Percentiles rank a stretch among this genome's conserved stretches.
Evolutionary conservation across 2,888 invertebrate genomes (phyloP).

Genomic region (Pardosa pseudoannulata): DNA sequence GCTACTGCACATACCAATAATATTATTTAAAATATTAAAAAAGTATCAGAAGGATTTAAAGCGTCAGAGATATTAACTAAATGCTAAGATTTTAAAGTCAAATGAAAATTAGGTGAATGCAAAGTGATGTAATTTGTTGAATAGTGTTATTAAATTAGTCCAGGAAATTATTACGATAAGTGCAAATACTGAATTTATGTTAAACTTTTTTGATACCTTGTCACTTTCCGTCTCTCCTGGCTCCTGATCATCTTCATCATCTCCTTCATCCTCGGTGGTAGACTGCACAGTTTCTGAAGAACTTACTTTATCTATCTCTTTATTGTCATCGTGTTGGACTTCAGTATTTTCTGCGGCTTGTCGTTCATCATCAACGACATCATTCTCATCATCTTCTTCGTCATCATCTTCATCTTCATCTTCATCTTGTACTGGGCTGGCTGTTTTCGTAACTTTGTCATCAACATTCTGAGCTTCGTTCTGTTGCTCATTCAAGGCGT

Average conservation of each 20-base stretch:
- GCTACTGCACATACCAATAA: too few species aligned
- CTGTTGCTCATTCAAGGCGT: not conserved
- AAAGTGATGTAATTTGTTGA: too few species aligned
- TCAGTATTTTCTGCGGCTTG: too few species aligned
- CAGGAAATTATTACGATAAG: too few species aligned
- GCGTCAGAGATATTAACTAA: too few species aligned
- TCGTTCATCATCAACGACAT: constrained; percentile 75
- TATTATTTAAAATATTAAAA: too few species aligned
- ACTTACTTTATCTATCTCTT: constrained; percentile 74
- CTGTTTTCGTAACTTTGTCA: constrained; percentile 15
- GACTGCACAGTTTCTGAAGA: too few species aligned
- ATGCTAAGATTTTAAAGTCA: too few species aligned
- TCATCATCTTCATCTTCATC: not conserved
- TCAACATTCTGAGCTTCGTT: not conserved
- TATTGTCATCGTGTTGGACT: not conserved
- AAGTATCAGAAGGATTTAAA: too few species aligned
- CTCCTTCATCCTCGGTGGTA: constrained; percentile 29
- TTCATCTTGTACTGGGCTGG: not conserved
- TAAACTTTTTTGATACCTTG: constrained; percentile 42
- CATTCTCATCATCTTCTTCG: constrained; percentile 13
- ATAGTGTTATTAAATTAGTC: too few species aligned
- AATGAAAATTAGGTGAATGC: too few species aligned
- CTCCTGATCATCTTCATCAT: constrained; percentile 18
- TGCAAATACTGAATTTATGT: not conserved
- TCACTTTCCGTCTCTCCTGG: constrained; percentile 35